Evolutionary conservation across 2,113 vertebrate species (phyloP).

Genomic region (Atherinomorus stipes): DNA sequence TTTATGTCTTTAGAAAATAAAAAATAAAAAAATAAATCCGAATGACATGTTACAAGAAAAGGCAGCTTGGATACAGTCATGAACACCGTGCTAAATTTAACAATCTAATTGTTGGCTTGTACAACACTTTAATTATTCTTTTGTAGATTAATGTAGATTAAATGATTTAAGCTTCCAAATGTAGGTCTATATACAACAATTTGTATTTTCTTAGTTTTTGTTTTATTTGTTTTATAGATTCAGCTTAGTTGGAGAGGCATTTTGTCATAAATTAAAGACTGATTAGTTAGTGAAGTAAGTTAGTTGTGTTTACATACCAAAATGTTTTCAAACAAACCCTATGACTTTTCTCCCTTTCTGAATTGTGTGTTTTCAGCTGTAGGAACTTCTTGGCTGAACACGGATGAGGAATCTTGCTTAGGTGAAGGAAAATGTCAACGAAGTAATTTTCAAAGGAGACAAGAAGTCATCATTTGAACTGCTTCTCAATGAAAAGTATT

Average conservation of each 20-base stretch:
- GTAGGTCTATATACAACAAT: too few species aligned
- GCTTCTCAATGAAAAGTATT: conserved; percentile 60
- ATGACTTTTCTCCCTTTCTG: conserved; percentile 61
- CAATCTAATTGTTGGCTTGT: not conserved
- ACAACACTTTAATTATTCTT: not conserved
- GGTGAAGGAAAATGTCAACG: conserved; percentile 71
- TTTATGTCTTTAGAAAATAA: too few species aligned
- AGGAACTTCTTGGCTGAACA: conserved; percentile 72
- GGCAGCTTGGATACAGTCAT: too few species aligned
- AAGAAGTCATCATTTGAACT: conserved; percentile 68
- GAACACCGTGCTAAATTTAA: not conserved
- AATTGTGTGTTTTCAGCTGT: conserved; percentile 72
- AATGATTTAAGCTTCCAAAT: too few species aligned
- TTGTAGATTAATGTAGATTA: not conserved
- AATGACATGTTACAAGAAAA: not conserved
- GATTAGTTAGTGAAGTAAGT: not conserved
- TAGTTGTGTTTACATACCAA: not conserved
- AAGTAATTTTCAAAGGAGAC: conserved; percentile 68
- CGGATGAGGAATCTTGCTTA: conserved; percentile 72
- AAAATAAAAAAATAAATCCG: not conserved
- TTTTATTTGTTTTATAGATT: not conserved
- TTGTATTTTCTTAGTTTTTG: not conserved
- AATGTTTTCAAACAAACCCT: conserved; percentile 8
- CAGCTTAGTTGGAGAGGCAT: not conserved
- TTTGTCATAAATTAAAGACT: not conserved